Conservation (phyloP, 2,797 vertebrate genomes). For the Ctenopoma kingsleyae region DNA sequence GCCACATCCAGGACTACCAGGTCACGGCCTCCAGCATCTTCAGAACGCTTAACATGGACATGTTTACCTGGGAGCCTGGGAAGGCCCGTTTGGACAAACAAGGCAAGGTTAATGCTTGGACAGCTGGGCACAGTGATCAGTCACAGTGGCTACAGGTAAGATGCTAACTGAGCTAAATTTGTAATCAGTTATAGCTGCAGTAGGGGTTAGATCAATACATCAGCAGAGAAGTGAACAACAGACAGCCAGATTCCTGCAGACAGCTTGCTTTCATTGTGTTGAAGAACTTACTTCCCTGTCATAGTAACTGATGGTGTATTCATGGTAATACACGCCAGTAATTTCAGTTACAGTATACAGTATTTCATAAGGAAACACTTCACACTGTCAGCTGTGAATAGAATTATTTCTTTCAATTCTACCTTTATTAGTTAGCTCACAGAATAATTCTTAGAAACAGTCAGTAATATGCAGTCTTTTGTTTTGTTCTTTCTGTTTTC, state of each 20-base stretch:
- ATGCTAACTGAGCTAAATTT: slow-evolving; percentile 4
- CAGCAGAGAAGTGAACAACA: slow-evolving; percentile 31
- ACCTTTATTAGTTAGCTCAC: slow-evolving; percentile 20
- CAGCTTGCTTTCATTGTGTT: slow-evolving; percentile 39
- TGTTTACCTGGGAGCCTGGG: slow-evolving; percentile 98
- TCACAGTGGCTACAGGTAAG: slow-evolving; percentile 98
- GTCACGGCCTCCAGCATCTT: slow-evolving; percentile 96
- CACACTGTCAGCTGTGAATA: slow-evolving; percentile 18
- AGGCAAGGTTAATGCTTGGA: slow-evolving; percentile 99
- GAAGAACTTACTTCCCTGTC: slow-evolving; percentile 34
- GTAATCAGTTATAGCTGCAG: slow-evolving; percentile 16
- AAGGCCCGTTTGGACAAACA: slow-evolving; percentile 98
- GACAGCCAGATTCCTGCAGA: slow-evolving; percentile 19
- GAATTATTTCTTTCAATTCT: slow-evolving; percentile 39
- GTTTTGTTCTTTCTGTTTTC: slow-evolving; percentile 31
- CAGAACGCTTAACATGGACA: slow-evolving; percentile 99
- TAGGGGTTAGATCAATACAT: slow-evolving; percentile 25
- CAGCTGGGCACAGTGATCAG: slow-evolving; percentile 96
- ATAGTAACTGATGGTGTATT: slow-evolving; percentile 54
- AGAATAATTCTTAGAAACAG: slow-evolving; percentile 41
- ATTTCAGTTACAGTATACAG: slow-evolving; percentile 26
- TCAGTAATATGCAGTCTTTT: slow-evolving; percentile 40
- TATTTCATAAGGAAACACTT: slow-evolving; percentile 33
- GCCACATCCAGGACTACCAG: slow-evolving; percentile 97
- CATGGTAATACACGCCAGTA: slow-evolving; percentile 42